Evolutionary conservation across 2,797 vertebrate genomes (phyloP), one percentile per base, ranked within the genome.

Genomic region (Sebastes taczanowskii): DNA sequence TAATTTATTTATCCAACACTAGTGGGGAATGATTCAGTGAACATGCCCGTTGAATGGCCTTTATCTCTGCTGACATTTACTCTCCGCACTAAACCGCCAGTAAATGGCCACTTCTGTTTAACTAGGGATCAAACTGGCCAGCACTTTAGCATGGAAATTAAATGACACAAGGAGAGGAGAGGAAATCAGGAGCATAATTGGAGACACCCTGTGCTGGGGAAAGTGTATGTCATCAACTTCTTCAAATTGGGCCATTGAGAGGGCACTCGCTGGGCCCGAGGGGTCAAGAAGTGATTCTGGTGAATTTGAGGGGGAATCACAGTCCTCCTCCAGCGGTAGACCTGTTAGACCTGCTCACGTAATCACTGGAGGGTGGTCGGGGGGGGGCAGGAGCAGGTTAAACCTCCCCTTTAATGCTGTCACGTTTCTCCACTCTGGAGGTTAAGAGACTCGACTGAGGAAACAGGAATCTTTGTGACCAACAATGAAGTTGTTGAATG

Each of bases 91-190:
- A 84, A 90, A 90, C 83, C 42, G 61, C 87, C 83, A 10, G 68
- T 91, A 89, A 93, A 91, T 83, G 90, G 91, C 91, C 93, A 91
- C 94, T 93, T 94, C 69, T 93, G 78, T 91, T 93, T 93, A 94
- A 94, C 92, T 79, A 87, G 84, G 84, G 93, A 93, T 95, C 94
- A 95, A 94, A 94, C 93, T 90, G 90, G 89, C 94, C 93, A 81
- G 84, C 92, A 89, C 92, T 94, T 90, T 84, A 84, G 85, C 82
- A 82, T 86, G 90, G 90, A 94, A 92, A 92, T 93, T 30, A 93
- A 93, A 93, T 73, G 86, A 86, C 89, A 82, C 73, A 52, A 83
- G 77, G 78, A 85, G 84, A 75, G 56, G 84, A 89, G 86, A 77
- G 78, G 69, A 87, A 78, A 91, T 83, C 78, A 76, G 80, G 71